These are phyloP conservation scores for Helicoverpa zea DNA, from an alignment of 1,140 invertebrate species.

Conservation along the genomic window DNA sequence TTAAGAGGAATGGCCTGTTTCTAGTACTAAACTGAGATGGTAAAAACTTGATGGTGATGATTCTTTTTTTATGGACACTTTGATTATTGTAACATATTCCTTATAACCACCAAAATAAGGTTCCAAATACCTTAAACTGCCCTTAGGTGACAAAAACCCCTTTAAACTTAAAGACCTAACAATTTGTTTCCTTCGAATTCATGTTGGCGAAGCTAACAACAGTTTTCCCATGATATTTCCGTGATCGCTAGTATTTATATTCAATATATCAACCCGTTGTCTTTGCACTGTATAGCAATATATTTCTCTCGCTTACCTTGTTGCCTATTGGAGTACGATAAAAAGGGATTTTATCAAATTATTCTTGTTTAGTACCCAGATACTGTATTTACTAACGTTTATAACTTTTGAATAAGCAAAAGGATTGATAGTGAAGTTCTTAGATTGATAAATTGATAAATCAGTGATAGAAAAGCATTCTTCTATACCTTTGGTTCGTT, in stretches of 20 bases:
- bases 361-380: neutral
- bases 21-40: too few species aligned
- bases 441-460: too few species aligned
- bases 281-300: neutral
- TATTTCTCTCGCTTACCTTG: neutral
- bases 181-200: neutral
- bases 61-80: too few species aligned
- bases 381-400: neutral
- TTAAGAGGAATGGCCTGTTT: too few species aligned
- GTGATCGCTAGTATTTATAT: neutral
- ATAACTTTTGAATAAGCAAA: neutral
- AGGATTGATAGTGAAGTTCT: too few species aligned
- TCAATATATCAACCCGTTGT: neutral
- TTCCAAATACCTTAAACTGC: too few species aligned
- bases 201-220: neutral
- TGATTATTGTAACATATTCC: too few species aligned
- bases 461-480: too few species aligned
- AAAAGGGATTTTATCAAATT: constrained; percentile 18
- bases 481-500: too few species aligned
- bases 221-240: constrained; percentile 6
- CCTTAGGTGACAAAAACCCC: neutral
- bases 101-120: too few species aligned
- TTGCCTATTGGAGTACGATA: neutral
- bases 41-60: too few species aligned
- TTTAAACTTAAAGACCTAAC: neutral